Percentiles rank a stretch among this genome's conserved stretches.
Evolutionary conservation across 1,140 invertebrate genomes (phyloP).

Genomic region (Pseudomyrmex dendroicus): DNA sequence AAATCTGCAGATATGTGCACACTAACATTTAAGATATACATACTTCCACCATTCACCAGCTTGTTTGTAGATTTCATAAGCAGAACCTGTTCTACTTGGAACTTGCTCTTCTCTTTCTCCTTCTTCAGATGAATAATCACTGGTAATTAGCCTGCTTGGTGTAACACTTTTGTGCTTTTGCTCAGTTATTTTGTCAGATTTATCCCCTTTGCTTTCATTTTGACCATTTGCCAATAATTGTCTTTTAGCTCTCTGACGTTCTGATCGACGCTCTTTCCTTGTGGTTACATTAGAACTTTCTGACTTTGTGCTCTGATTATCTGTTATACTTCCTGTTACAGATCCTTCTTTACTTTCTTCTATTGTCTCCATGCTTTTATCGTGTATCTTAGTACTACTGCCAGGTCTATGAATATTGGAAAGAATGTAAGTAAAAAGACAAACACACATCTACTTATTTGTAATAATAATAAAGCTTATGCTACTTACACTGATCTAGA

Average conservation of each 20-base stretch:
- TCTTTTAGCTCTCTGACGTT: constrained; percentile 79
- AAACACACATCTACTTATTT: not conserved
- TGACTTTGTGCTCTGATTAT: constrained; percentile 58
- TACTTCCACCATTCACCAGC: constrained; percentile 85
- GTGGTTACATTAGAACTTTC: constrained; percentile 66
- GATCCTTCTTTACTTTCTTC: constrained; percentile 62
- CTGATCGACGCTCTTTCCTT: constrained; percentile 79
- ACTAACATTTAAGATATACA: constrained; percentile 62
- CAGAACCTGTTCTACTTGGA: constrained; percentile 74
- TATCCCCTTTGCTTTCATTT: constrained; percentile 72
- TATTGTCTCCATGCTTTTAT: constrained; percentile 77
- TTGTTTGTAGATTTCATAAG: constrained; percentile 82
- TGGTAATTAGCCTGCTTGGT: constrained; percentile 74
- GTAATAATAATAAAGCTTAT: not conserved
- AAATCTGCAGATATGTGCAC: not conserved
- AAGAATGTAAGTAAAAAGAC: not conserved
- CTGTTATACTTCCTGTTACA: constrained; percentile 29
- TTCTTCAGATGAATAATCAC: constrained; percentile 83
- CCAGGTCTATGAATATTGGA: constrained; percentile 62
- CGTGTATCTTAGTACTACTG: constrained; percentile 68
- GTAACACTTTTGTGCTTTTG: constrained; percentile 70
- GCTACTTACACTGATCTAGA: constrained; percentile 75
- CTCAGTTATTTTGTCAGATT: constrained; percentile 54
- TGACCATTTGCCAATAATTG: constrained; percentile 80
- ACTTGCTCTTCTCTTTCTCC: constrained; percentile 78